Evolutionary conservation across 2,797 vertebrate species (phyloP), one percentile per base, ranked within the genome.

Genomic region (Acipenser transmontanus): DNA sequence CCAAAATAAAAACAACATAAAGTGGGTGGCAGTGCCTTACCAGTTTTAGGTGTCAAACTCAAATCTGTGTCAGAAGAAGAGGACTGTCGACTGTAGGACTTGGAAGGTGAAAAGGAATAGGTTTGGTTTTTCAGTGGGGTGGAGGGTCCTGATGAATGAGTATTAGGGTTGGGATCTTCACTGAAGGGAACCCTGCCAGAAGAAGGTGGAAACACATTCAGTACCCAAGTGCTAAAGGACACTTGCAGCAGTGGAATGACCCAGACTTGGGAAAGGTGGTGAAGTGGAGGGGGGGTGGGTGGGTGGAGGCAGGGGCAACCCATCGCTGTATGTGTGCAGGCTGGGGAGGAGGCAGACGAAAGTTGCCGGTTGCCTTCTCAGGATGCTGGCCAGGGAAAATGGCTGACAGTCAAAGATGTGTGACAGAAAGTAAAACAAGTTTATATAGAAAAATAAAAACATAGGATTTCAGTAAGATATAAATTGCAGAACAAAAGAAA

Each of bases 101-200:
- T 95, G 88, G 90, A 92, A 86, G 92, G 90, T 89, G 92, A 93
- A 92, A 93, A 92, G 86, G 92, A 93, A 91, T 95, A 94, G 89
- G 95, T 95, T 85, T 96, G 97, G 88, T 92, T 93, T 98, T 95
- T 96, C 94, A 98, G 94, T 94, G 97, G 97, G 93, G 95, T 98
- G 79, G 96, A 93, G 82, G 96, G 96, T 94, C 95, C 96, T 83
- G 95, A 96, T 93, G 93, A 97, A 82, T 93, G 89, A 84, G 87
- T 89, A 86, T 91, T 88, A 82, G 88, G 92, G 81, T 95, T 93
- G 86, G 94, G 91, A 85, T 99, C 97, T 91, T 99, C 97, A 93
- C 85, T 95, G 94, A 98, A 98, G 89, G 93, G 92, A 85, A 88
- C 92, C 95, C 97, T 99, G 97, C 93, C 93, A 94, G 96, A 94